Percentiles rank a stretch among this genome's conserved stretches.
These are phyloP conservation scores for Drosophila azteca DNA, from an alignment of 1,140 invertebrate species.

Conservation along the genomic window DNA sequence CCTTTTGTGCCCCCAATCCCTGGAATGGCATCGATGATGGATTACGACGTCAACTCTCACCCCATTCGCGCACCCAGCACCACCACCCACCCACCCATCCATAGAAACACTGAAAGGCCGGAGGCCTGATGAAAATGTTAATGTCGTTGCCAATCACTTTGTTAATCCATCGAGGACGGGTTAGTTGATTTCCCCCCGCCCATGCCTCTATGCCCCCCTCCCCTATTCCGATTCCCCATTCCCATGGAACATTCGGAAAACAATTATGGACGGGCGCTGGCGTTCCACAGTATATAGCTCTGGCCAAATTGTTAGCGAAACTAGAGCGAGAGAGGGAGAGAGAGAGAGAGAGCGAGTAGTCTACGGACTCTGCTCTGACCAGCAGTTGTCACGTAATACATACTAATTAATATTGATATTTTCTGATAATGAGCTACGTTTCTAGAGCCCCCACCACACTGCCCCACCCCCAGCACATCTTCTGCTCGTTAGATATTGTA, in stretches of 20 bases:
- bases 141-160: conserved; percentile 80
- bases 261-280: conserved; percentile 61
- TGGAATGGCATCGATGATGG: conserved; percentile 67
- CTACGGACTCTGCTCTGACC: neutral
- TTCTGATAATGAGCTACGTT: conserved; percentile 49
- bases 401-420: conserved; percentile 82
- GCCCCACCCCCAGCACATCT: neutral
- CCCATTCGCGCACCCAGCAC: too few species aligned
- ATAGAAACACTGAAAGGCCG: conserved; percentile 34
- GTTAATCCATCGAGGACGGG: conserved; percentile 63
- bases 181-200: conserved; percentile 60
- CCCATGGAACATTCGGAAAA: conserved; percentile 62
- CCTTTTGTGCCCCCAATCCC: conserved; percentile 16
- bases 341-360: too few species aligned
- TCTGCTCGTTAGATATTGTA: conserved; percentile 38
- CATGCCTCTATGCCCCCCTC: neutral
- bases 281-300: conserved; percentile 35
- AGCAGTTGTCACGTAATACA: conserved; percentile 77
- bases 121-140: conserved; percentile 79
- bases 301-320: conserved; percentile 54
- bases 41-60: conserved; percentile 64
- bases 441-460: neutral
- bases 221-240: neutral
- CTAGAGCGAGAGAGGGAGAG: conserved; percentile 8
- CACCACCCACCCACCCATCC: neutral